Conservation (phyloP, 2,113 vertebrate species). For the Rhinolophus ferrumequinum region DNA sequence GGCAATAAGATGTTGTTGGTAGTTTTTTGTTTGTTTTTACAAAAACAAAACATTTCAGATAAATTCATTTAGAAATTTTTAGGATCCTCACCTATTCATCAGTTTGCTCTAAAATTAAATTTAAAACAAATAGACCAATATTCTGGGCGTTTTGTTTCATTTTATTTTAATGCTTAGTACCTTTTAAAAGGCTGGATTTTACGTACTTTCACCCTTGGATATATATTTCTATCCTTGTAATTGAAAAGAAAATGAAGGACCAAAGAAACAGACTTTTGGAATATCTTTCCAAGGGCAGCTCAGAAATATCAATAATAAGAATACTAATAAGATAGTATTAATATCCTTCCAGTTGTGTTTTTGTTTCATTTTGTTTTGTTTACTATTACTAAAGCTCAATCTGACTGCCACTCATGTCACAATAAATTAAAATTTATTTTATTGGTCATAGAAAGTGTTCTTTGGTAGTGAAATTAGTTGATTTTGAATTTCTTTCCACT, state of each 20-base stretch:
- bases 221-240: conserved; percentile 35
- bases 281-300: background rate
- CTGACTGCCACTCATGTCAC: background rate
- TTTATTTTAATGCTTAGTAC: background rate
- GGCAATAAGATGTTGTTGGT: conserved; percentile 22
- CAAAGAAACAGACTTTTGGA: background rate
- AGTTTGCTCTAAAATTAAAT: conserved; percentile 45
- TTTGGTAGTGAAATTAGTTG: conserved; percentile 27
- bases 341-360: background rate
- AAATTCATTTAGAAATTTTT: conserved; percentile 33
- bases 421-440: conserved; percentile 34
- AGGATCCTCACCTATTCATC: background rate
- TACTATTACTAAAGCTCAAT: conserved; percentile 9
- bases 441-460: conserved; percentile 8
- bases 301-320: conserved; percentile 24
- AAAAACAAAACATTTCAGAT: conserved; percentile 64
- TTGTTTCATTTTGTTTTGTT: conserved; percentile 36
- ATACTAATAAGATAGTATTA: background rate
- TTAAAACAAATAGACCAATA: background rate
- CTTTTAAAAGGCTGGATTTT: conserved; percentile 29
- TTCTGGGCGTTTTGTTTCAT: background rate
- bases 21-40: background rate
- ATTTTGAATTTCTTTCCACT: conserved; percentile 37
- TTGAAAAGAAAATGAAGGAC: background rate
- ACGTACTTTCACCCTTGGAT: background rate